phyloP scores from a whole-genome alignment of 2,797 vertebrate species.

The Pseudotriccus pelzelni region DNA sequence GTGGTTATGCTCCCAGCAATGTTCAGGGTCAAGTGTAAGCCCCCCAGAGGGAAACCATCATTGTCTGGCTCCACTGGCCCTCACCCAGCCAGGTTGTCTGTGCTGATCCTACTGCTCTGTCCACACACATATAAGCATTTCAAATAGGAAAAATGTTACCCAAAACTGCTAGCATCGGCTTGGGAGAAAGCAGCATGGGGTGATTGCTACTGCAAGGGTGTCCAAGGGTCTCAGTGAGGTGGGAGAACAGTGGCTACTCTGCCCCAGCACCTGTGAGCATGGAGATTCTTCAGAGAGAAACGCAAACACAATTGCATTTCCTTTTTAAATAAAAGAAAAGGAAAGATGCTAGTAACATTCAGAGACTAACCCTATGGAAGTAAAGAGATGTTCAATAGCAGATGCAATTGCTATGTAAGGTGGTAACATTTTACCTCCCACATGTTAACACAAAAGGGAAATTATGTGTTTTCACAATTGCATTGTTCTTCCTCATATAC shows the following conservation, averaged over 20 bases:
- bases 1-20: not conserved
- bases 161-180: not conserved
- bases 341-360: not conserved
- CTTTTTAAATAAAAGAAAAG: not conserved
- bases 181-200: not conserved
- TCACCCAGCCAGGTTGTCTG: not conserved
- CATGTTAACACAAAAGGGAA: not conserved
- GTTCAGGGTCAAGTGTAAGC: not conserved
- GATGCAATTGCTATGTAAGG: not conserved
- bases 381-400: not conserved
- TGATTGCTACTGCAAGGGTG: not conserved
- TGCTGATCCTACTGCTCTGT: not conserved
- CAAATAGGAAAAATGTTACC: not conserved
- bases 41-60: rapidly evolving
- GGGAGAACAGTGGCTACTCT: not conserved
- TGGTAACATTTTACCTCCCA: not conserved
- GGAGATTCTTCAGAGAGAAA: not conserved
- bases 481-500: not conserved
- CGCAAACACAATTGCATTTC: not conserved
- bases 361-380: not conserved
- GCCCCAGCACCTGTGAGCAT: rapidly evolving
- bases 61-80: not conserved
- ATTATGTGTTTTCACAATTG: not conserved
- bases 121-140: rapidly evolving
- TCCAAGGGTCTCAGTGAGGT: rapidly evolving